phyloP scores from a whole-genome alignment of 2,113 vertebrate genomes.

The Numenius arquata region DNA sequence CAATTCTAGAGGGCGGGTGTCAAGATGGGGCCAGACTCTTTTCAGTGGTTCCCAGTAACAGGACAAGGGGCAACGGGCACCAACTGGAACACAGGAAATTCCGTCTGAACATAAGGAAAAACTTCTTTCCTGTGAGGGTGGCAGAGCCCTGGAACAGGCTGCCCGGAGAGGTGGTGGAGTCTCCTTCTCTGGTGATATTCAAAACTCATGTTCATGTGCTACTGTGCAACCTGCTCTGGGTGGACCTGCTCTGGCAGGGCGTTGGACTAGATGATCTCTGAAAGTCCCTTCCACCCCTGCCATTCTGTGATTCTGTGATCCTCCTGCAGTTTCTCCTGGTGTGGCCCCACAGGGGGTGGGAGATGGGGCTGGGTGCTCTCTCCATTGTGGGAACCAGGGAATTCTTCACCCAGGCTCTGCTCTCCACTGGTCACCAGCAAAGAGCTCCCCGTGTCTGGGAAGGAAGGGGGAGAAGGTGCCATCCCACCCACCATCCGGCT shows the following conservation, averaged over 20 bases:
- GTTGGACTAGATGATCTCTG: background rate
- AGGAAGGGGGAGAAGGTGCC: background rate
- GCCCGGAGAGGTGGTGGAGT: background rate
- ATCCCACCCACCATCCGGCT: background rate
- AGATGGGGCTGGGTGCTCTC: background rate
- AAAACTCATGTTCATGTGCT: background rate
- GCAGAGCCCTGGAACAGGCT: background rate
- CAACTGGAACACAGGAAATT: background rate
- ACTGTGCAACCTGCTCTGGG: background rate
- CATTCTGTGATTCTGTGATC: background rate
- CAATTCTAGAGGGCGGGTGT: background rate
- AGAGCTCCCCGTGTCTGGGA: background rate
- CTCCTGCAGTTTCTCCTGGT: background rate
- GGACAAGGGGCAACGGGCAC: background rate
- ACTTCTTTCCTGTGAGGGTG: background rate
- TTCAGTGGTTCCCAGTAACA: background rate
- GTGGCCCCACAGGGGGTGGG: background rate
- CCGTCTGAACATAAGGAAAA: background rate
- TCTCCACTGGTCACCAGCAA: background rate
- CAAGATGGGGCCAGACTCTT: background rate
- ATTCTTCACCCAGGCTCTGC: background rate
- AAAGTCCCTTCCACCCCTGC: background rate
- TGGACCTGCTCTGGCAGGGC: background rate
- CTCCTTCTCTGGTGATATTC: background rate
- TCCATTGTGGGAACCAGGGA: fast-evolving